Evolutionary conservation across 2,797 vertebrate genomes (phyloP).

Genomic region (Lutjanus campechanus): DNA sequence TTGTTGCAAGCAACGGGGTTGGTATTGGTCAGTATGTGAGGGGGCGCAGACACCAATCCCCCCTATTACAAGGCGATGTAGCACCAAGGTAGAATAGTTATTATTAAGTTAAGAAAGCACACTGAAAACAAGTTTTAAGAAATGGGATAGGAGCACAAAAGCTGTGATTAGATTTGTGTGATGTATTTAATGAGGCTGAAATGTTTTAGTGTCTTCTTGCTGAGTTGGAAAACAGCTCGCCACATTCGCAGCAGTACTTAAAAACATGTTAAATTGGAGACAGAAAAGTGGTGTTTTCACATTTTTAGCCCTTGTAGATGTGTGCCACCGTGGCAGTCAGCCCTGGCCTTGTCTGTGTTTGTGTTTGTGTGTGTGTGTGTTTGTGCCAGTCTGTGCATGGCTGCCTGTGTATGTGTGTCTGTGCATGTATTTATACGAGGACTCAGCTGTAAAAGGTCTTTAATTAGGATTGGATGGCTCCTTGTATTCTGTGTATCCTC

Average conservation of each 20-base stretch:
- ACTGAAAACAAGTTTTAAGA: background rate
- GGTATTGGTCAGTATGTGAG: too few relatives aligned
- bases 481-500: conserved; percentile 62
- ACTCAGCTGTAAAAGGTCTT: conserved; percentile 75
- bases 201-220: background rate
- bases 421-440: conserved; percentile 46
- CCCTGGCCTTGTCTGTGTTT: conserved; percentile 10
- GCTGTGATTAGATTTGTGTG: background rate
- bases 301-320: background rate
- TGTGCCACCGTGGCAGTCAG: conserved; percentile 9
- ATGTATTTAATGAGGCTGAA: background rate
- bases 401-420: conserved; percentile 13
- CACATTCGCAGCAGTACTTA: background rate
- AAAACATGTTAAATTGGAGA: background rate
- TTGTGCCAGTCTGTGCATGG: conserved; percentile 19
- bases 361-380: conserved; percentile 1
- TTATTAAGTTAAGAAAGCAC: background rate
- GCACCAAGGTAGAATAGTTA: too few relatives aligned
- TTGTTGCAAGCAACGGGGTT: too few relatives aligned
- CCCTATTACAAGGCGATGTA: too few relatives aligned
- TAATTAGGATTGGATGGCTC: conserved; percentile 76
- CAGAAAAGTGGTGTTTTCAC: background rate
- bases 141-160: background rate
- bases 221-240: background rate
- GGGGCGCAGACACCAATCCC: too few relatives aligned